phyloP scores from a whole-genome alignment of 2,888 invertebrate genomes.

The Eupeodes latifasciatus region DNA sequence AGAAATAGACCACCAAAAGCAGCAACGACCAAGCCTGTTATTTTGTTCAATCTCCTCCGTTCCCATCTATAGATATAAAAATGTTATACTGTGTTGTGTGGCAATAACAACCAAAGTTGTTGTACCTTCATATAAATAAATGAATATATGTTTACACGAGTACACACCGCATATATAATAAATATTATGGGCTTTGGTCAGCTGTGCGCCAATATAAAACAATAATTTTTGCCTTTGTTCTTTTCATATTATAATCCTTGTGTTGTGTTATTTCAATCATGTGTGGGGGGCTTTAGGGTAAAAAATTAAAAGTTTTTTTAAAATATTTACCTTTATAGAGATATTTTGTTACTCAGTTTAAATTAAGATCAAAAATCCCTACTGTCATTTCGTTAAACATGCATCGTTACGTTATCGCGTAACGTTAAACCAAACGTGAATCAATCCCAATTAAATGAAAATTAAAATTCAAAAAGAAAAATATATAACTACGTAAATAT shows the following conservation, averaged over 20 bases:
- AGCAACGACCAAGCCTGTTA: slow-evolving; percentile 56
- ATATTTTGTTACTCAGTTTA: slow-evolving; percentile 13
- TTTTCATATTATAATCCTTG: not conserved
- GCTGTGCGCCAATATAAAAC: slow-evolving; percentile 41
- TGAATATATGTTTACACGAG: not conserved
- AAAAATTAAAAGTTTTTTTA: not conserved
- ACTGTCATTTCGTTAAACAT: not conserved
- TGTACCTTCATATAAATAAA: not conserved
- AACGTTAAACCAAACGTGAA: not conserved
- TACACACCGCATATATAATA: not conserved
- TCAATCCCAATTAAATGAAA: slow-evolving; percentile 7
- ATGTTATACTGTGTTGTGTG: not conserved
- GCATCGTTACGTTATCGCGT: not conserved
- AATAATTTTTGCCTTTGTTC: slow-evolving; percentile 38
- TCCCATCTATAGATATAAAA: slow-evolving; percentile 6
- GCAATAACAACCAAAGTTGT: slow-evolving; percentile 20
- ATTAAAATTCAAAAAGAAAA: not conserved
- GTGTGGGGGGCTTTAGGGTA: not conserved
- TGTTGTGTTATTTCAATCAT: not conserved
- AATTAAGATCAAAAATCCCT: slow-evolving; percentile 47
- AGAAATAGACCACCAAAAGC: not conserved
- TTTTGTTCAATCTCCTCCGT: slow-evolving; percentile 57
- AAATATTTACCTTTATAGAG: not conserved
- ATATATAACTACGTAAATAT: slow-evolving; percentile 17
- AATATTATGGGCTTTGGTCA: slow-evolving; percentile 41